phyloP scores from a whole-genome alignment of 2,888 invertebrate genomes.

The Pinctada fucata region DNA sequence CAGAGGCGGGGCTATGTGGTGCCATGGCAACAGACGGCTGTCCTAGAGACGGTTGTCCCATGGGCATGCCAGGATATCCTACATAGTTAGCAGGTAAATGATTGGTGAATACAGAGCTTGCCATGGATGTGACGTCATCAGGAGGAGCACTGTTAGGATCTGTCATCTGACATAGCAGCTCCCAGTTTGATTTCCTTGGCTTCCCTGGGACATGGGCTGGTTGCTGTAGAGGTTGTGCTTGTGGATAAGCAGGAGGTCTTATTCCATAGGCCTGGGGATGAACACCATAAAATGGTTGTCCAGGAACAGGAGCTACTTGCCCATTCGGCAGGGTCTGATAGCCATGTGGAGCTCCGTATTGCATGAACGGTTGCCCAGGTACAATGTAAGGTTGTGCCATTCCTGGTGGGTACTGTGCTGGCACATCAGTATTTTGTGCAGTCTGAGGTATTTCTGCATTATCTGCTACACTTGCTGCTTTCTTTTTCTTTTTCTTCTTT shows the following conservation, averaged over 20 bases:
- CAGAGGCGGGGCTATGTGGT: slow-evolving; percentile 11
- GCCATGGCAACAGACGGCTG: background rate
- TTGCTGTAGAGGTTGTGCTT: slow-evolving; percentile 33
- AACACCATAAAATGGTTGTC: slow-evolving; percentile 31
- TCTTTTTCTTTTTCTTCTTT: slow-evolving; percentile 22
- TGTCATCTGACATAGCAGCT: slow-evolving; percentile 64
- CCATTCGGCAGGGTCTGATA: slow-evolving; percentile 43
- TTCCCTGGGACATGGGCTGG: slow-evolving; percentile 39
- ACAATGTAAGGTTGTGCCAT: slow-evolving; percentile 2
- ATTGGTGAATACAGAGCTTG: slow-evolving; percentile 64
- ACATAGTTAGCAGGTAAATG: slow-evolving; percentile 40
- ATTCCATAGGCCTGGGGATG: slow-evolving; percentile 12
- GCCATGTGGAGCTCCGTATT: slow-evolving; percentile 30
- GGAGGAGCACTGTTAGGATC: slow-evolving; percentile 47
- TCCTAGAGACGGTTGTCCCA: slow-evolving; percentile 32
- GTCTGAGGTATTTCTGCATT: background rate
- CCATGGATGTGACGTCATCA: slow-evolving; percentile 54
- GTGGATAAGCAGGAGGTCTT: slow-evolving; percentile 31
- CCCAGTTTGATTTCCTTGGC: slow-evolving; percentile 66
- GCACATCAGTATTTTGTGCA: slow-evolving; percentile 26
- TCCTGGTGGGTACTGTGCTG: slow-evolving; percentile 41
- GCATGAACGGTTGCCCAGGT: slow-evolving; percentile 33
- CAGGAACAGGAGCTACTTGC: slow-evolving; percentile 23
- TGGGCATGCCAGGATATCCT: slow-evolving; percentile 20
- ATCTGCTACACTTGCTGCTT: slow-evolving; percentile 21